Evolutionary conservation across 1,140 invertebrate species (phyloP).

Genomic region (Drosophila pachea): DNA sequence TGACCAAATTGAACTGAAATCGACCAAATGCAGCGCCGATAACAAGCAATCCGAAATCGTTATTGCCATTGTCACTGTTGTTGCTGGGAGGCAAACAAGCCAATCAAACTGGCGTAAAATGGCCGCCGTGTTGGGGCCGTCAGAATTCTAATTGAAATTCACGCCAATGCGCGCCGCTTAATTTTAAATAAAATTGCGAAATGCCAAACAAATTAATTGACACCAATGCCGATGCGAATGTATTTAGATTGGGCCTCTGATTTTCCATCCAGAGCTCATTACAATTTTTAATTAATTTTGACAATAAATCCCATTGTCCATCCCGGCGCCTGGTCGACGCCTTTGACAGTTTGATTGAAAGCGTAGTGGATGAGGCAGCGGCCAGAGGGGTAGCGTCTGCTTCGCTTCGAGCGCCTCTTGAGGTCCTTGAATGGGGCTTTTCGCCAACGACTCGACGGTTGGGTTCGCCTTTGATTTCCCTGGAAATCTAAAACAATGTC

Average conservation of each 20-base stretch:
- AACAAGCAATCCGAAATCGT: slow-evolving; percentile 30
- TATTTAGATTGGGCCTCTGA: slow-evolving; percentile 29
- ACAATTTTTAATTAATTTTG: slow-evolving; percentile 77
- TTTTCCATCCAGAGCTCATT: slow-evolving; percentile 53
- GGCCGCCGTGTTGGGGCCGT: background rate
- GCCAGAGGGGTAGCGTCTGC: slow-evolving; percentile 4
- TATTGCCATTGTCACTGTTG: slow-evolving; percentile 11
- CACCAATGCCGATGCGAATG: slow-evolving; percentile 52
- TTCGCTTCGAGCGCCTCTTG: slow-evolving; percentile 1
- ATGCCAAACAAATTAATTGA: slow-evolving; percentile 71
- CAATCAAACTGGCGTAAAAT: slow-evolving; percentile 71
- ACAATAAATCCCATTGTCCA: slow-evolving; percentile 60
- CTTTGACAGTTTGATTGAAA: slow-evolving; percentile 68
- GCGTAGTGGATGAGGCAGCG: slow-evolving; percentile 8
- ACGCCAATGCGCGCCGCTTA: slow-evolving; percentile 48
- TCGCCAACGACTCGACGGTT: slow-evolving; percentile 23
- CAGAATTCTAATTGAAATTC: slow-evolving; percentile 68
- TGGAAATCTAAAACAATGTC: slow-evolving; percentile 73
- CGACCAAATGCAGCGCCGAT: slow-evolving; percentile 21
- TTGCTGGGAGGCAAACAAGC: slow-evolving; percentile 45
- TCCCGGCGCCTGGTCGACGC: slow-evolving; percentile 3
- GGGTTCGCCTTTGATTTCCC: slow-evolving; percentile 63
- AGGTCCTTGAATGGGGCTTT: slow-evolving; percentile 19
- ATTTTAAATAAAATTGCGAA: slow-evolving; percentile 68
- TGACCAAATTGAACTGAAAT: slow-evolving; percentile 46